Evolutionary conservation across 1,140 invertebrate species (phyloP), one percentile per base, ranked within the genome.

Genomic region (Leucophenga varia): DNA sequence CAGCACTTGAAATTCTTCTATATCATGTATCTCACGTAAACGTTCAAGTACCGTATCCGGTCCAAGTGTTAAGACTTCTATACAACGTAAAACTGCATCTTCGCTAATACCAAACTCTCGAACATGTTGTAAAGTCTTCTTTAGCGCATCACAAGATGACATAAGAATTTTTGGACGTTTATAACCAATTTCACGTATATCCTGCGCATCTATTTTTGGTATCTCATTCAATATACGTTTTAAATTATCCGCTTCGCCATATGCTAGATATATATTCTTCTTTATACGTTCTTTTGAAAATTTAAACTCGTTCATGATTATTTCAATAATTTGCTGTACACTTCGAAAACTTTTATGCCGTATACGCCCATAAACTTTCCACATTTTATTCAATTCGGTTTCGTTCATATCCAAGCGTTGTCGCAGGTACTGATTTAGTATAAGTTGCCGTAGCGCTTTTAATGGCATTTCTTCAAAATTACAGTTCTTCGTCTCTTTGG

Each of bases 121-220:
- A 10, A 81, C 70, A 47, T 79, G 60, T 18, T 77, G 43, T 38
- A 76, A 67, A 25, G 80, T 81, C 64, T 79, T 61, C 35, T 77
- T 58, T 13, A 83, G 38, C 4, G 77, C 57, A 47, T 77, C 75
- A 48, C 76, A 79, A 46, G 77, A 76, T 47, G 78, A 78, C 68
- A 80, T 82, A 12, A 83, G 56, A 19, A 83, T 78, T 19, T 79
- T 80, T 19, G 81, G 80, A 44, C 79, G 73, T 16, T 74, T 69
- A 53, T 54, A 76, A 5, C 80, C 71, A 35, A 75, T 77, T 4
- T 80, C 74, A 36, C 74, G 61, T 16, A 82, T 80, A 51, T 79
- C 72, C 14, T 78, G 49, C 1, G 74, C 79, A 35, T 76, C 78
- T 12, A 83, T 61, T 12, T 61, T 70, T 14, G 65, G 52, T 22